Conservation (phyloP, 2,888 invertebrate genomes). For the Agrilus mali region DNA sequence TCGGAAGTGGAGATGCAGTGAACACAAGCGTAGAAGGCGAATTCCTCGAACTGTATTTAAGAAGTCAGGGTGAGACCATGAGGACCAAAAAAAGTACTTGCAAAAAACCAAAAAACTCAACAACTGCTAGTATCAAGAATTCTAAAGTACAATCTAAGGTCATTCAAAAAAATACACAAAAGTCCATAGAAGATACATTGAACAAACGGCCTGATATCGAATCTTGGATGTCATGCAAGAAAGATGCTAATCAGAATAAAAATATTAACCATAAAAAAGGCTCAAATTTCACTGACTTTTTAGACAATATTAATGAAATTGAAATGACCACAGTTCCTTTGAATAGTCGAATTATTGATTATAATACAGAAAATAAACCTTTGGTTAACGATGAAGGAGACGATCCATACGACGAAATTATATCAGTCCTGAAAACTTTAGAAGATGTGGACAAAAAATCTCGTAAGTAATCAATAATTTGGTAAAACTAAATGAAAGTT, state of each 20-base stretch:
- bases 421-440: conserved; percentile 34
- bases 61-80: conserved; percentile 4
- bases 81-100: conserved; percentile 5
- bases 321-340: conserved; percentile 3
- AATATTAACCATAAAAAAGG: conserved; percentile 1
- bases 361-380: not conserved
- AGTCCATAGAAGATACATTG: conserved; percentile 14
- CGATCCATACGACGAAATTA: conserved; percentile 34
- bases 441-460: conserved; percentile 35
- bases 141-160: conserved; percentile 6
- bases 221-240: conserved; percentile 23
- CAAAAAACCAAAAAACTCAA: conserved; percentile 6
- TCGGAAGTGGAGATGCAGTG: not conserved
- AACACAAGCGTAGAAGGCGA: conserved; percentile 5
- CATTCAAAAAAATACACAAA: conserved; percentile 8
- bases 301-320: conserved; percentile 18
- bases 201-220: conserved; percentile 19
- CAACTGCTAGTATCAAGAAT: conserved; percentile 7
- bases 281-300: conserved; percentile 21
- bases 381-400: conserved; percentile 7
- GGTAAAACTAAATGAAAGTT: too few species aligned
- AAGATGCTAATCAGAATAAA: not conserved
- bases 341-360: conserved; percentile 3
- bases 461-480: conserved; percentile 23
- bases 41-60: conserved; percentile 6